Conservation (phyloP, 2,888 invertebrate species). For the Antheraea yamamai region DNA sequence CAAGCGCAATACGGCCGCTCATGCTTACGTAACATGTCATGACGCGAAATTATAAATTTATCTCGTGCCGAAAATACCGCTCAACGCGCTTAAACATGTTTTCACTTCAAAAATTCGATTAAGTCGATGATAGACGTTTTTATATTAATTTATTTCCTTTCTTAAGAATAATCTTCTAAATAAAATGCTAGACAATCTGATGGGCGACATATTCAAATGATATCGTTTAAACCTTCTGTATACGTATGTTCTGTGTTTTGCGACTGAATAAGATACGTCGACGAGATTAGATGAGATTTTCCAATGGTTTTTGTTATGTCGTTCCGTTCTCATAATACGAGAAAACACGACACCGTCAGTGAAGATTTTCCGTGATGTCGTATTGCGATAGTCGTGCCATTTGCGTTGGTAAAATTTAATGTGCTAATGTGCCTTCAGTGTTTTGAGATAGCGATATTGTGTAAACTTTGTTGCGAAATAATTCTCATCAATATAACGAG, state of each 20-base stretch:
- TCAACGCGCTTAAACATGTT: too few species aligned
- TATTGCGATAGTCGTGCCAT: conserved; percentile 10
- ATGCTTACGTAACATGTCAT: too few species aligned
- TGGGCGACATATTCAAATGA: not conserved
- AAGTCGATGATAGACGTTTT: too few species aligned
- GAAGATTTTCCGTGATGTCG: conserved; percentile 13
- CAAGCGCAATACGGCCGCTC: too few species aligned
- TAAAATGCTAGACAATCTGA: not conserved
- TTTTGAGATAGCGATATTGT: not conserved
- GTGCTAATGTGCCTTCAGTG: conserved; percentile 14
- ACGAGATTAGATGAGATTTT: conserved; percentile 52
- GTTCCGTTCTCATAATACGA: conserved; percentile 28
- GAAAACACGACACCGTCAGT: conserved; percentile 21
- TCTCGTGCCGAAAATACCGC: too few species aligned
- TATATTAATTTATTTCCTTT: too few species aligned
- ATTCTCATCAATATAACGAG: not conserved
- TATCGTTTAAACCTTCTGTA: conserved; percentile 11
- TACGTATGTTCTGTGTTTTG: not conserved
- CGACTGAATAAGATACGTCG: conserved; percentile 36
- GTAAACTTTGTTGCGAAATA: not conserved
- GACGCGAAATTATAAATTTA: too few species aligned
- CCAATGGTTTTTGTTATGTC: conserved; percentile 42
- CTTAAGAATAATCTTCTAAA: not conserved
- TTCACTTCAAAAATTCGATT: too few species aligned
- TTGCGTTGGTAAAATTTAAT: conserved; percentile 14